These are phyloP conservation scores for Cephalotes varians DNA, from an alignment of 2,888 invertebrate genomes.

Conservation along the genomic window DNA sequence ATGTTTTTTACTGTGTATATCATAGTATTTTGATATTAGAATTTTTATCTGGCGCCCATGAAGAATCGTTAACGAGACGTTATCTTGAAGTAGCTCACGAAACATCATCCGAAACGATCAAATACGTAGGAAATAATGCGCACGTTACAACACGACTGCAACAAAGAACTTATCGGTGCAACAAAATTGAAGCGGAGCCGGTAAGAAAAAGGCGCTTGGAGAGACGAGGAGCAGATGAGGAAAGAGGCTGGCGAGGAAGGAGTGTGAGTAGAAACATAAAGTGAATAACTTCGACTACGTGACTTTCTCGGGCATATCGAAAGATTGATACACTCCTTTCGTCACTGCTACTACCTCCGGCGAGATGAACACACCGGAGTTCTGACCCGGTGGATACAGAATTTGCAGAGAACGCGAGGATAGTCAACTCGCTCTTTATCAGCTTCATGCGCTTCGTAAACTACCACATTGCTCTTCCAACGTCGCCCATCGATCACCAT, in stretches of 20 bases:
- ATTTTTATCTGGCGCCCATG: neutral
- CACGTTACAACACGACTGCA: neutral
- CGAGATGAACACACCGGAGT: constrained; percentile 39
- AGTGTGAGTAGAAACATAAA: constrained; percentile 52
- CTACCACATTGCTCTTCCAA: constrained; percentile 33
- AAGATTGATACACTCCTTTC: constrained; percentile 71
- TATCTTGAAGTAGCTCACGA: neutral
- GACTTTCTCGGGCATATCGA: constrained; percentile 65
- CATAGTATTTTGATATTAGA: neutral
- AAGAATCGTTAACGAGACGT: constrained; percentile 20
- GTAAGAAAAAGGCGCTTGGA: neutral
- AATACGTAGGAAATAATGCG: constrained; percentile 3
- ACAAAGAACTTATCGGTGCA: constrained; percentile 10
- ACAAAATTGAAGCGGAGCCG: constrained; percentile 10
- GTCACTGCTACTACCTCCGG: constrained; percentile 52
- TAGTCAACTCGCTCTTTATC: constrained; percentile 49
- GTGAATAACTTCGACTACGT: constrained; percentile 70
- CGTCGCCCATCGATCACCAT: constrained; percentile 35
- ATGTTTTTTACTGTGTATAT: too few relatives aligned
- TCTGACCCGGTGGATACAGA: constrained; percentile 38
- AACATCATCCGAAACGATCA: constrained; percentile 8
- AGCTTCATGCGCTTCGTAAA: constrained; percentile 37
- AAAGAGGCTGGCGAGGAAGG: neutral
- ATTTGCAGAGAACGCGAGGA: constrained; percentile 37
- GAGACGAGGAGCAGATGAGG: constrained; percentile 16